Evolutionary conservation across 2,797 vertebrate species (phyloP).

Genomic region (Eulemur rubriventer): DNA sequence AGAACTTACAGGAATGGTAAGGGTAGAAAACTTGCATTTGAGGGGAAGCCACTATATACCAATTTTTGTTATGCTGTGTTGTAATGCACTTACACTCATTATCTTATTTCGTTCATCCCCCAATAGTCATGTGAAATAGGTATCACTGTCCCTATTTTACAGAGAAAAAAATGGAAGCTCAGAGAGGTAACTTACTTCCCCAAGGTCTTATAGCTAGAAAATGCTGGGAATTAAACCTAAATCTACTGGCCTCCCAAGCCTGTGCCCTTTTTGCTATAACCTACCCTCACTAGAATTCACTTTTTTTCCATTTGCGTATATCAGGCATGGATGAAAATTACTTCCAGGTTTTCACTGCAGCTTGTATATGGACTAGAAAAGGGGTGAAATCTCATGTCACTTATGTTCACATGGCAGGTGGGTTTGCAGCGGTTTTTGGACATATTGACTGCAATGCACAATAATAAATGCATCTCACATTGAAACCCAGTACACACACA

Average conservation of each 20-base stretch:
- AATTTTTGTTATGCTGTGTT: fast-evolving
- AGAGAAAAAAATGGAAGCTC: not conserved
- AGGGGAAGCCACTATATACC: fast-evolving
- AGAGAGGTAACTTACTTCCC: not conserved
- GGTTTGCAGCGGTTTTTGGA: not conserved
- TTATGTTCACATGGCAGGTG: not conserved
- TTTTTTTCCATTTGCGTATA: not conserved
- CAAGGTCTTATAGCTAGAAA: not conserved
- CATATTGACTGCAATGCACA: not conserved
- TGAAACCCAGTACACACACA: not conserved
- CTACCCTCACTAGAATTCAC: not conserved
- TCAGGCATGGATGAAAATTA: not conserved
- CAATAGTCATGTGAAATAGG: not conserved
- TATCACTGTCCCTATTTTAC: not conserved
- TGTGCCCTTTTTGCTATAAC: not conserved
- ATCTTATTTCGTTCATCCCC: not conserved
- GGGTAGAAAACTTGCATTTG: not conserved
- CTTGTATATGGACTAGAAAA: not conserved
- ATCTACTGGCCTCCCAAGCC: not conserved
- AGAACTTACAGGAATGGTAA: not conserved
- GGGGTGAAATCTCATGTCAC: not conserved
- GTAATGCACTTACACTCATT: fast-evolving
- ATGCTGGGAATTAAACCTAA: not conserved
- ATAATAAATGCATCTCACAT: not conserved
- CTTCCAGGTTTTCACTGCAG: not conserved